phyloP scores from a whole-genome alignment of 2,797 vertebrate species.

The Mus spretus region DNA sequence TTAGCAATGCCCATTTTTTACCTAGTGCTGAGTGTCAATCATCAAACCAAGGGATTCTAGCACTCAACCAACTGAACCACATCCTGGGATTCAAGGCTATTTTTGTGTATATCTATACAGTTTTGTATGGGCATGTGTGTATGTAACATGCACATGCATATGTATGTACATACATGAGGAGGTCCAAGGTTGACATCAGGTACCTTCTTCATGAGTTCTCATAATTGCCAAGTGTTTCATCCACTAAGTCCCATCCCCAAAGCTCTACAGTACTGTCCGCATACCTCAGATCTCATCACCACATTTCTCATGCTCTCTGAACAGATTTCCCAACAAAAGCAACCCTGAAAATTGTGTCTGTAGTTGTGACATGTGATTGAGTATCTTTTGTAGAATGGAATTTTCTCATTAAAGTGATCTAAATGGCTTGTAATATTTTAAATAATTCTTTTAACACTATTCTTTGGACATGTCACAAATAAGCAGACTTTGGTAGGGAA shows the following conservation, averaged over 20 bases:
- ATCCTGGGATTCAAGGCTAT: not conserved
- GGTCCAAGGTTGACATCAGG: not conserved
- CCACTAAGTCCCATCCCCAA: not conserved
- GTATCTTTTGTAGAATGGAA: conserved; percentile 54
- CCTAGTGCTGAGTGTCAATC: not conserved
- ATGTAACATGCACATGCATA: not conserved
- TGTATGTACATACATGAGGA: not conserved
- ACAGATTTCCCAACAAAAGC: conserved; percentile 59
- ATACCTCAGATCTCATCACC: conserved; percentile 2
- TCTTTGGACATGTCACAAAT: conserved; percentile 53
- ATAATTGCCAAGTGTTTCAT: not conserved
- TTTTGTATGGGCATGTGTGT: not conserved
- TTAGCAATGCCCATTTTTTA: not conserved
- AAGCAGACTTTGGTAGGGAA: conserved; percentile 66
- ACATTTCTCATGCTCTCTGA: conserved; percentile 49
- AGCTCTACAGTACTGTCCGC: conserved; percentile 21
- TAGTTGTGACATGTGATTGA: conserved; percentile 68
- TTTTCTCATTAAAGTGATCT: conserved; percentile 75
- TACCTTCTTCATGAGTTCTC: not conserved
- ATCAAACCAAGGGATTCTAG: not conserved
- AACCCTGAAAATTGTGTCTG: conserved; percentile 55
- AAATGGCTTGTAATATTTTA: conserved; percentile 65
- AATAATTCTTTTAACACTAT: conserved; percentile 57
- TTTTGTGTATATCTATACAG: not conserved
- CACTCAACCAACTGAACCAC: not conserved